These are phyloP conservation scores for Lepetodrilus schrolli DNA, from an alignment of 2,888 invertebrate species.

Conservation along the genomic window DNA sequence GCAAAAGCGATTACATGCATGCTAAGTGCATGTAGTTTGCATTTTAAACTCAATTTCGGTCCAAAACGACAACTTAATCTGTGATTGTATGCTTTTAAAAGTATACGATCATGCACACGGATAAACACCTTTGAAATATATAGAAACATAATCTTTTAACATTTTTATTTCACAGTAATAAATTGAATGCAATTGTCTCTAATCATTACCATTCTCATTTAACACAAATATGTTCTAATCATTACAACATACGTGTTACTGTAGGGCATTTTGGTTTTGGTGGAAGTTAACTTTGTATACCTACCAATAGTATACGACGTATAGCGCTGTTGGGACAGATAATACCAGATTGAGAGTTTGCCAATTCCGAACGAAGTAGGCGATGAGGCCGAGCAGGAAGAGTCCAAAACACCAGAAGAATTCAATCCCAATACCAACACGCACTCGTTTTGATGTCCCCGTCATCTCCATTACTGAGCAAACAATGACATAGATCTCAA, in stretches of 20 bases:
- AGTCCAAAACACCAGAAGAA: slow-evolving; percentile 26
- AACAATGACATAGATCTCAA: too few species aligned
- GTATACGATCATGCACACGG: too few species aligned
- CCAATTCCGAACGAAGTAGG: slow-evolving; percentile 21
- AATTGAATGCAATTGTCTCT: too few species aligned
- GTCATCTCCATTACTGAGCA: slow-evolving; percentile 18
- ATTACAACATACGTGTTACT: neutral
- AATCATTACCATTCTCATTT: too few species aligned
- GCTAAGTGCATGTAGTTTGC: too few species aligned
- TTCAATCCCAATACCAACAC: neutral
- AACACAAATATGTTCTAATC: neutral
- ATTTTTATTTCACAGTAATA: too few species aligned
- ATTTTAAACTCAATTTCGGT: too few species aligned
- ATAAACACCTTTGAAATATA: too few species aligned
- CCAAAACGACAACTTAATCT: too few species aligned
- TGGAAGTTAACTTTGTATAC: neutral
- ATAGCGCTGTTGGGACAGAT: neutral
- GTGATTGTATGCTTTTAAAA: too few species aligned
- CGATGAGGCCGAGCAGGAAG: neutral
- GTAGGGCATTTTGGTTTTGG: neutral
- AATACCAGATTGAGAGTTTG: slow-evolving; percentile 14
- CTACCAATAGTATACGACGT: neutral
- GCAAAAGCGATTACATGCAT: too few species aligned
- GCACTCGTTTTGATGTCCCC: slow-evolving; percentile 10
- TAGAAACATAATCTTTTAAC: too few species aligned